Base-by-base conservation (phyloP, 2,113 vertebrate genomes). In the Clupea harengus region DNA sequence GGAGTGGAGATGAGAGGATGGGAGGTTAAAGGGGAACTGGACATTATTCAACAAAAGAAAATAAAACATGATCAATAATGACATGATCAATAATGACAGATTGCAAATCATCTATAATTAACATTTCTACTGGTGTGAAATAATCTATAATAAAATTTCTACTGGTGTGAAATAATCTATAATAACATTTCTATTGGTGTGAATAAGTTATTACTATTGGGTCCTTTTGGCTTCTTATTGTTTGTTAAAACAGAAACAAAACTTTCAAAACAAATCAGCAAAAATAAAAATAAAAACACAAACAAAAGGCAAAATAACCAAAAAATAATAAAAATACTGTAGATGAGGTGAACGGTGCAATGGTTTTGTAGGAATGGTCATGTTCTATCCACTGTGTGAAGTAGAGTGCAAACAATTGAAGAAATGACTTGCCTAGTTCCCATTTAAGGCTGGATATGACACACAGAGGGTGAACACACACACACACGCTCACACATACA, bases 21-120 rank as follows among this genome's bases (percentile, higher is more conserved):
- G 8, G n/a, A 72, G 64, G 7, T 72, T 67, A 67, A 72, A 72
- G 64, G 64, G 64, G 64, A 72, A 72, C 64, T 72, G 64, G 64
- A 72, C 64, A 72, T 32, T 13, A 72, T 72, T 28, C 64, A 72
- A 25, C 8, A 72, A 8, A 13, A 32, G 13, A 28, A 72, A 22
- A 64, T 18, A 64, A 64, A 64, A 20, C 8, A 8, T 64, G 57
- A 64, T 64, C 20, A 64, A 7, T 22, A 64, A 57, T 7, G 5
- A 64, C 57, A 64, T 64, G 57, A 64, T 64, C 20, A 64, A 7
- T 22, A 64, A 57, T 7, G 5, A 64, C 57, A 64, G 22, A 20
- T 4, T n/a, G 39, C 39, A 39, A 0, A 20, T 64, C 6, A 64
- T 64, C 17, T 57, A 57, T 64, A 1, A 20, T 22, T 22, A 64